Percentiles rank a stretch among this genome's conserved stretches.
Conservation (phyloP, 2,113 vertebrate genomes). For the Myocastor coypus region DNA sequence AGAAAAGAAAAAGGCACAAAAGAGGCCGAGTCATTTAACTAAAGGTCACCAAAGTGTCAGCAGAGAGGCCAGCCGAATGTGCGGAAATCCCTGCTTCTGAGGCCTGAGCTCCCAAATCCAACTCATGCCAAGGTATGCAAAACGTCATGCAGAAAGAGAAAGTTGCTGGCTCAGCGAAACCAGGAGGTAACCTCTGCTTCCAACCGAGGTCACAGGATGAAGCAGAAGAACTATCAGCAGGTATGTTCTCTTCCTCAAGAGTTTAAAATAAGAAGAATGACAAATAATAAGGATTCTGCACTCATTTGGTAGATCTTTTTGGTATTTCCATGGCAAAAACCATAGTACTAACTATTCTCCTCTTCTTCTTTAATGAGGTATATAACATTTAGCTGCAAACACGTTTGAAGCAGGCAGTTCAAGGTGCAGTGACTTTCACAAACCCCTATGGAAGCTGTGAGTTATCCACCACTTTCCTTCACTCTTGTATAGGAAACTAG, state of each 20-base stretch:
- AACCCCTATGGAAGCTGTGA: neutral
- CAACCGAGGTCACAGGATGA: neutral
- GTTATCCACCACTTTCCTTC: neutral
- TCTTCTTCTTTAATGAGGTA: neutral
- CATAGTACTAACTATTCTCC: neutral
- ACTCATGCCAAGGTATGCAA: conserved; percentile 47
- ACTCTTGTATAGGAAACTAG: conserved; percentile 23
- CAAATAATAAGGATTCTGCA: neutral
- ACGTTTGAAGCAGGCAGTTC: neutral
- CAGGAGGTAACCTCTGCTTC: conserved; percentile 35
- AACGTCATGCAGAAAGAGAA: conserved; percentile 35
- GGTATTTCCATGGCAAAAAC: neutral
- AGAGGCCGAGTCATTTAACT: conserved; percentile 21
- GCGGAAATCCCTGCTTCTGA: neutral
- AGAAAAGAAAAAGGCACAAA: neutral
- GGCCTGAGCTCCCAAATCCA: conserved; percentile 11
- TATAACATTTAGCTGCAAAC: conserved; percentile 2
- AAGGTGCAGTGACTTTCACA: neutral
- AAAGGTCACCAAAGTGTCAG: conserved; percentile 51
- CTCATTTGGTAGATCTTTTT: neutral
- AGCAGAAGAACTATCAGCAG: neutral
- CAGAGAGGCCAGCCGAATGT: neutral
- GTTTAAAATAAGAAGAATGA: conserved; percentile 38
- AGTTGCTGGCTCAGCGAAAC: conserved; percentile 6
- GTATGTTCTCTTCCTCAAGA: neutral